Base-by-base conservation (phyloP, 2,888 invertebrate genomes). In the Poecilobothrus nobilitatus region DNA sequence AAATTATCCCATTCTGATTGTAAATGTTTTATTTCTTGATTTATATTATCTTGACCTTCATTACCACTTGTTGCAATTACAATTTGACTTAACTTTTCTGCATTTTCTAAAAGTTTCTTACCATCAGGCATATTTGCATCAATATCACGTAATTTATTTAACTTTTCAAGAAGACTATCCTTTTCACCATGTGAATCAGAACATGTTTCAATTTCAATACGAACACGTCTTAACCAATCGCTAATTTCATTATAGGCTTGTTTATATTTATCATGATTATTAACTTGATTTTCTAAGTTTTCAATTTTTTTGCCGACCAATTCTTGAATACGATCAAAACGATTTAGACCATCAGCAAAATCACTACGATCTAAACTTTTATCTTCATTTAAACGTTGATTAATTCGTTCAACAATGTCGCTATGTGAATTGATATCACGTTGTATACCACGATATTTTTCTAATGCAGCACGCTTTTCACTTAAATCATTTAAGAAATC, bases 181-280 rank as follows among this genome's bases (percentile, higher is more conserved):
- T 91, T 90, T 77, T 95, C 95, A 4, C 95, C 95, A 77, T 94
- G 94, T 0, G 92, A 90, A 78, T 95, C 94, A 4, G 91, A 89
- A 73, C 91, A 90, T 74, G 92, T 90, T 76, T 94, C 94, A 37
- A 94, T 87, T 73, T 91, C 90, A n/a, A 91, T 85, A 76, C 91
- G 88, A 20, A 89, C 87, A 75, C 89, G 89, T 37, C 92, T 86
- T 33, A 96, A 86, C 92, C 93, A 95, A 74, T 96, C 95, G 69
- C 90, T 88, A 69, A 92, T 90, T 75, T 89, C 90, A 75, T 91
- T 91, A 74, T 90, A 89, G 0, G 90, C 88, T 74, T 90, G 90
- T 78, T 92, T 92, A 81, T 92, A 95, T 75, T 90, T 88, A 74
- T 94, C 94, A 77, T 97, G 96, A 66, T 92, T 89, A 72, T 88